Evolutionary conservation across 2,888 invertebrate species (phyloP), one percentile per base, ranked within the genome.

Genomic region (Polymixis flavicincta): DNA sequence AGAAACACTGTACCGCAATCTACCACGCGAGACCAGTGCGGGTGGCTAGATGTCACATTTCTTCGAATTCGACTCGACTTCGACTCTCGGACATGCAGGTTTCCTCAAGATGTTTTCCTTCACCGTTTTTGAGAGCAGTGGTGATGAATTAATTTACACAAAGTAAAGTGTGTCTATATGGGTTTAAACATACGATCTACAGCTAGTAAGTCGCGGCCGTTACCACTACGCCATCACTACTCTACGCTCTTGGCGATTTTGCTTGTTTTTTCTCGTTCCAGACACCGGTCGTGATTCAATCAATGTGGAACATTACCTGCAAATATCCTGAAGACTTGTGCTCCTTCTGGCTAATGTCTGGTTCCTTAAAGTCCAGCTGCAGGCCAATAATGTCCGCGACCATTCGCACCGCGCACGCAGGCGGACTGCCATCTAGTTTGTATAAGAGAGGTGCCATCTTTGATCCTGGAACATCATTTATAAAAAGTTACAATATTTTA

Each of bases 401-500:
- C 81, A 92, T 90, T 37, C 88, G 84, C 50, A 92, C 91, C 0
- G 93, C 90, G 45, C 87, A 87, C 6, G 92, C 89, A 0, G 93
- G 94, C 13, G 93, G 93, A 61, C 93, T 93, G 0, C 88, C 90
- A 1, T 86, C 86, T 52, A 85, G 19, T 54, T 89, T 92, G 87
- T 92, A 92, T 8, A 93, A 80, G 0, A 91, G 32, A 1, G 90
- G 88, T 19, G 74, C 73, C 83, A 74, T 74, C 68, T 73, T 83
- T 13, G 17, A 25, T 14, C 19, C 80, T 81, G 57, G n/a, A 82
- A 83, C 22, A 61, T 32, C 57, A 22, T 22, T 19, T 19, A 17
- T 9, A 8, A n/a, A 8, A 65, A 66, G 13, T 69, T 65, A 32
- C 8, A 42, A 59, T 8, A 42, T 42, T 42, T 42, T 42, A 42